Conservation (phyloP, 2,888 invertebrate genomes). For the Thymelicus acteon region DNA sequence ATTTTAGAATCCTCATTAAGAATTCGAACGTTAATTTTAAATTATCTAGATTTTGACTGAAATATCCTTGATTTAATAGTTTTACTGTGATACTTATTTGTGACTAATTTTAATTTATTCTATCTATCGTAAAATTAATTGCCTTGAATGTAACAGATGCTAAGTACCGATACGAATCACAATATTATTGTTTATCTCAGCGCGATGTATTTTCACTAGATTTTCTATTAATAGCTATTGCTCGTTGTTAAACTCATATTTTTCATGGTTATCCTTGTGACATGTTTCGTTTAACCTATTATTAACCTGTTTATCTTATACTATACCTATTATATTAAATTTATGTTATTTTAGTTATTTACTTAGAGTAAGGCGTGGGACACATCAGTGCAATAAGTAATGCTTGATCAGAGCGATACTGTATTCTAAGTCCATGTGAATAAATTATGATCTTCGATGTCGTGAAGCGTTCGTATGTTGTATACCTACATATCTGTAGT, state of each 20-base stretch:
- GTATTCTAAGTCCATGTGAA: constrained; percentile 20
- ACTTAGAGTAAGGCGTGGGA: constrained; percentile 33
- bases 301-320: constrained; percentile 23
- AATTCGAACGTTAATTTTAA: too few species aligned
- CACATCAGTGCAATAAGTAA: constrained; percentile 31
- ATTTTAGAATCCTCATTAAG: too few species aligned
- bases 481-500: constrained; percentile 62
- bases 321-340: constrained; percentile 32
- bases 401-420: constrained; percentile 6
- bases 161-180: too few species aligned
- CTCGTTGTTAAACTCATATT: constrained; percentile 14
- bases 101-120: too few species aligned
- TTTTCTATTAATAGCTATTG: constrained; percentile 21
- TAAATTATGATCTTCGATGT: constrained; percentile 17
- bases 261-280: constrained; percentile 21
- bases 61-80: too few species aligned
- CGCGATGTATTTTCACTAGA: constrained; percentile 1
- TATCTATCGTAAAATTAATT: too few species aligned
- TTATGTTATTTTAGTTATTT: constrained; percentile 21
- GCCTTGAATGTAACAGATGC: too few species aligned
- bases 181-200: too few species aligned
- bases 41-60: too few species aligned
- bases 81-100: not conserved
- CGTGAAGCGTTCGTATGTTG: constrained; percentile 42
- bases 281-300: constrained; percentile 24